These are phyloP conservation scores for Tetramorium simillimum DNA, from an alignment of 1,140 invertebrate species.

Conservation along the genomic window DNA sequence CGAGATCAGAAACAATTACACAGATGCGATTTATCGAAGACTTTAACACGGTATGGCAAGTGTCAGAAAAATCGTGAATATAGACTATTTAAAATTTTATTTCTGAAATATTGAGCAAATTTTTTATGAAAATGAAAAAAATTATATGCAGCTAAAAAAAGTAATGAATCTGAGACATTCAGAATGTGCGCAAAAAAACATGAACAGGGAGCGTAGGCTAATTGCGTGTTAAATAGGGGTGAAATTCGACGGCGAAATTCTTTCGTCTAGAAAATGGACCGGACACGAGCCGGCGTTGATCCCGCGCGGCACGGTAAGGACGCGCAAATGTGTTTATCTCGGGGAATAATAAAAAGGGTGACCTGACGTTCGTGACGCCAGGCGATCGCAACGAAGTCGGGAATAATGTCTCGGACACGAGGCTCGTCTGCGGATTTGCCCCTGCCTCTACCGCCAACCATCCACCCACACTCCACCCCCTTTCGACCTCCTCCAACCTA, in stretches of 20 bases:
- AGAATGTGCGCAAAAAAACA: constrained; percentile 12
- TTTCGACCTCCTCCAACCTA: constrained; percentile 72
- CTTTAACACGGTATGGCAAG: not conserved
- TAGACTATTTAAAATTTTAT: not conserved
- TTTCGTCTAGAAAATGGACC: constrained; percentile 63
- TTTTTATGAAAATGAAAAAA: not conserved
- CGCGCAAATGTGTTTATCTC: constrained; percentile 75
- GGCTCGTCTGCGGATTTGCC: constrained; percentile 78
- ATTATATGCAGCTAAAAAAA: not conserved
- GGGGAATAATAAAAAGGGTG: constrained; percentile 75
- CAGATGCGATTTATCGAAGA: not conserved
- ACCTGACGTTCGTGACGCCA: constrained; percentile 56
- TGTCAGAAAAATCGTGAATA: not conserved
- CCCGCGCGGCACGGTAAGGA: constrained; percentile 56
- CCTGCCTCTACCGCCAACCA: constrained; percentile 67
- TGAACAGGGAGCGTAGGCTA: constrained; percentile 27
- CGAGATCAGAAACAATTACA: not conserved
- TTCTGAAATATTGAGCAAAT: not conserved
- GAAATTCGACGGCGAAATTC: constrained; percentile 59
- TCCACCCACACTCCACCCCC: constrained; percentile 53
- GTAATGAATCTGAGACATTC: not conserved
- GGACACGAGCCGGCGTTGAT: constrained; percentile 13
- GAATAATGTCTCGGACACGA: constrained; percentile 86
- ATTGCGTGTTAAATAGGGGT: constrained; percentile 54
- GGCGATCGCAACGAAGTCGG: constrained; percentile 79